Evolutionary conservation across 2,888 invertebrate species (phyloP).

Genomic region (Melanostoma scalare): DNA sequence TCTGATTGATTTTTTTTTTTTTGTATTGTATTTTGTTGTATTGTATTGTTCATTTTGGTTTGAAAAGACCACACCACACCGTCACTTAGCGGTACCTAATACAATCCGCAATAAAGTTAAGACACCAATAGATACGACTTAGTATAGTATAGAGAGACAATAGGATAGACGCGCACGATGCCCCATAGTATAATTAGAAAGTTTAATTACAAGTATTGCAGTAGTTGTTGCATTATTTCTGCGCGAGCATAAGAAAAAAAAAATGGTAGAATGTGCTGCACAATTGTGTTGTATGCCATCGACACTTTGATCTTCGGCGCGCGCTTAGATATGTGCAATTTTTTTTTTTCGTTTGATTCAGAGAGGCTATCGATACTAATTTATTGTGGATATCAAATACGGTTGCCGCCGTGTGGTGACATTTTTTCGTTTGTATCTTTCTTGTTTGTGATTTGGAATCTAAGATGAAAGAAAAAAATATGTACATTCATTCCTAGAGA

Average conservation of each 20-base stretch:
- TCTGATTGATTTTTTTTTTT: slow-evolving; percentile 63
- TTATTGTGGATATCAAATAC: slow-evolving; percentile 45
- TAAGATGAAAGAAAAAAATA: slow-evolving; percentile 25
- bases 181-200: slow-evolving; percentile 62
- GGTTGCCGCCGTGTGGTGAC: slow-evolving; percentile 45
- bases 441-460: slow-evolving; percentile 47
- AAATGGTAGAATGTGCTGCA: slow-evolving; percentile 36
- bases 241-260: slow-evolving; percentile 27
- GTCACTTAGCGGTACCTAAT: slow-evolving; percentile 54
- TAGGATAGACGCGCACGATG: slow-evolving; percentile 39
- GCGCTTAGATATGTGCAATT: slow-evolving; percentile 9
- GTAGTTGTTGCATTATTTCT: slow-evolving; percentile 52
- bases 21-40: not conserved
- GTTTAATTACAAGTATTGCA: slow-evolving; percentile 66
- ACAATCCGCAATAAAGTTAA: slow-evolving; percentile 43
- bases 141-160: slow-evolving; percentile 19
- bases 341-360: not conserved
- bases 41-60: slow-evolving; percentile 10
- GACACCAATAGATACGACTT: slow-evolving; percentile 30
- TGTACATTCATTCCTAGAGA: slow-evolving; percentile 7
- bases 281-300: slow-evolving; percentile 60
- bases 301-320: slow-evolving; percentile 59
- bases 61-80: slow-evolving; percentile 16
- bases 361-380: slow-evolving; percentile 48
- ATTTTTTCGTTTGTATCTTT: slow-evolving; percentile 34